Percentiles rank a stretch among this genome's conserved stretches.
Evolutionary conservation across 2,888 invertebrate species (phyloP).

Genomic region (Rotaria socialis): DNA sequence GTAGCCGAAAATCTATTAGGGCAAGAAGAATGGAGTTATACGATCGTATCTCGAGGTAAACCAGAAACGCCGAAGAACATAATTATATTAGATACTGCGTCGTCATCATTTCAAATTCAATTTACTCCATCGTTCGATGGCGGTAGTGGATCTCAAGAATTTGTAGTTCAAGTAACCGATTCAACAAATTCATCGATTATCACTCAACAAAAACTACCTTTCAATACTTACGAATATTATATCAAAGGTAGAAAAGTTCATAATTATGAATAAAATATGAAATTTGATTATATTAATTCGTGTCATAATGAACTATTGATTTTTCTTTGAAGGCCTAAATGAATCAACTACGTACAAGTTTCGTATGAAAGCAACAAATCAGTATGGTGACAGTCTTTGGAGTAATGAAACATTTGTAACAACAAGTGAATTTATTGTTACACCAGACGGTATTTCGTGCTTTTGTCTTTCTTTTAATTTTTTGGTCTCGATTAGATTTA

Average conservation of each 20-base stretch:
- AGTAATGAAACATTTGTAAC: not conserved
- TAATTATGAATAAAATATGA: no score
- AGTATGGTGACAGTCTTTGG: slow-evolving; percentile 13
- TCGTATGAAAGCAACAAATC: not conserved
- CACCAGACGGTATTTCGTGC: not conserved
- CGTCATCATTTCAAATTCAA: slow-evolving; percentile 1
- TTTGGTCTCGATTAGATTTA: not conserved
- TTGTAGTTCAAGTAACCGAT: not conserved
- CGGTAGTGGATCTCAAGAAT: not conserved
- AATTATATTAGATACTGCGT: not conserved
- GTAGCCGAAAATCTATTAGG: slow-evolving; percentile 24
- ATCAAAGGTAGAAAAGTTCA: not conserved
- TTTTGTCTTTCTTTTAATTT: not conserved
- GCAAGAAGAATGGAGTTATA: slow-evolving; percentile 28
- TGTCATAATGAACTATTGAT: no score
- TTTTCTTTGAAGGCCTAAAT: not conserved
- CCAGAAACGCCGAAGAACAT: slow-evolving; percentile 1
- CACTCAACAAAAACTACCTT: not conserved
- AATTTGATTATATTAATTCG: no score
- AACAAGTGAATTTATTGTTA: not conserved
- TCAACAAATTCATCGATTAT: not conserved
- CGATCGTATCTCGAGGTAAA: not conserved
- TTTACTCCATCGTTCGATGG: slow-evolving; percentile 23
- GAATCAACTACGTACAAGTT: not conserved
- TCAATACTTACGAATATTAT: slow-evolving; percentile 28